phyloP scores from a whole-genome alignment of 2,797 vertebrate species.

The Halcyon badia region DNA sequence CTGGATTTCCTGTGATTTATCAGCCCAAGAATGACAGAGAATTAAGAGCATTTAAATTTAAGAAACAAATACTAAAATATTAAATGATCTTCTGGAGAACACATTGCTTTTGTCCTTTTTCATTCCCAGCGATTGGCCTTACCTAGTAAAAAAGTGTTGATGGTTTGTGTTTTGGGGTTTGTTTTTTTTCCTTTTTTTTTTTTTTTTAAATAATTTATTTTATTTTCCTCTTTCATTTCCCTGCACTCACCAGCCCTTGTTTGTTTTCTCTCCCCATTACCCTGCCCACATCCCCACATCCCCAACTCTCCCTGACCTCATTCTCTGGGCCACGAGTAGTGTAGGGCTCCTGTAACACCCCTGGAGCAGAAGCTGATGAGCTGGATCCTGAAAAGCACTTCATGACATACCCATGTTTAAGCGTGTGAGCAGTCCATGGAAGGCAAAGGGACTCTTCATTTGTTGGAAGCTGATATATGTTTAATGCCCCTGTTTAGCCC shows the following conservation, averaged over 20 bases:
- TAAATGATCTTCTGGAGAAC: too few species aligned
- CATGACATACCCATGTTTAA: neutral
- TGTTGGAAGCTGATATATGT: neutral
- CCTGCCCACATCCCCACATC: neutral
- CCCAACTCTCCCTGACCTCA: neutral
- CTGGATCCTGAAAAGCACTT: neutral
- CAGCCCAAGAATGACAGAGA: too few species aligned
- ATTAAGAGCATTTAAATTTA: too few species aligned
- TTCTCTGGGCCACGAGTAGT: conserved; percentile 44
- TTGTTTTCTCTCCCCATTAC: conserved; percentile 16
- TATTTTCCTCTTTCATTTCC: conserved; percentile 68
- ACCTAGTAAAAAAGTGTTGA: too few species aligned
- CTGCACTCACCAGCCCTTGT: conserved; percentile 9
- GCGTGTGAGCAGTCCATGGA: conserved; percentile 47
- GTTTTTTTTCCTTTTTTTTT: too few species aligned
- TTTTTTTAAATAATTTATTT: neutral
- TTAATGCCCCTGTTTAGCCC: neutral
- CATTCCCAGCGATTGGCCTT: too few species aligned
- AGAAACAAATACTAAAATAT: too few species aligned
- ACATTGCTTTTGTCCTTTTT: too few species aligned
- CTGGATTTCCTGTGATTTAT: too few species aligned
- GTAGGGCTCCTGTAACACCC: conserved; percentile 1
- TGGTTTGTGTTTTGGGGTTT: too few species aligned
- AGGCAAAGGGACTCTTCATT: neutral
- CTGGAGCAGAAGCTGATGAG: neutral